Evolutionary conservation across 2,113 vertebrate species (phyloP).

Genomic region (Paraplagusia blochii): DNA sequence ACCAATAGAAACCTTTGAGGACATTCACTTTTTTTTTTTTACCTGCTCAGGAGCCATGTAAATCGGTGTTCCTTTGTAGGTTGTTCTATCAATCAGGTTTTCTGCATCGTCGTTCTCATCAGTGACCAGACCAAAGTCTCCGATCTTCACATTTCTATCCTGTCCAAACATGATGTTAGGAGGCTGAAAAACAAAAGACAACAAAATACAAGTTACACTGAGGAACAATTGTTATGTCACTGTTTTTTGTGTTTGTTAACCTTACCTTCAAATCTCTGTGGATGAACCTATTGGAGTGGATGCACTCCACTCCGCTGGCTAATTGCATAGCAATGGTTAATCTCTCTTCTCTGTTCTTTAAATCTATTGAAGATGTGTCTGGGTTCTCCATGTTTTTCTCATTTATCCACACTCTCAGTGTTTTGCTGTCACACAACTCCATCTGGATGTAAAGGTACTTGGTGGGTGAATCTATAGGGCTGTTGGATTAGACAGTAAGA

Average conservation of each 20-base stretch:
- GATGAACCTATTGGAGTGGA: slow-evolving; percentile 64
- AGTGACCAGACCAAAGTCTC: slow-evolving; percentile 88
- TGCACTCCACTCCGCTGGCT: slow-evolving; percentile 64
- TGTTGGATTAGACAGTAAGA: slow-evolving; percentile 32
- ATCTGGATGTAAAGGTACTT: slow-evolving; percentile 76
- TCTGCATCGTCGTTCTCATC: slow-evolving; percentile 31
- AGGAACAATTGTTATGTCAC: not conserved
- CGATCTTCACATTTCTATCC: slow-evolving; percentile 80
- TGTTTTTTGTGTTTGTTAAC: not conserved
- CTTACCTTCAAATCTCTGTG: slow-evolving; percentile 78
- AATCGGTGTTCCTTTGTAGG: slow-evolving; percentile 39
- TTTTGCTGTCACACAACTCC: slow-evolving; percentile 71
- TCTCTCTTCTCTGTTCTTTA: slow-evolving; percentile 47
- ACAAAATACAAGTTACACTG: slow-evolving; percentile 5
- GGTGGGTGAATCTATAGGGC: slow-evolving; percentile 26
- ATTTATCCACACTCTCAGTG: slow-evolving; percentile 67
- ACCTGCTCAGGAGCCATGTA: slow-evolving; percentile 79
- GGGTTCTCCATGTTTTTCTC: slow-evolving; percentile 48
- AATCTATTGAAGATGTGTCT: slow-evolving; percentile 34
- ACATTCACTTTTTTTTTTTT: not conserved
- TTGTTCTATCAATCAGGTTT: slow-evolving; percentile 58
- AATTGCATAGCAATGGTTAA: slow-evolving; percentile 53
- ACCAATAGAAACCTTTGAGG: not conserved
- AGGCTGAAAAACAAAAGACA: slow-evolving; percentile 74
- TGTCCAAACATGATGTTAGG: slow-evolving; percentile 83